These are phyloP conservation scores for Sebastes hopkinsi DNA, from an alignment of 2,797 vertebrate genomes.

Conservation along the genomic window DNA sequence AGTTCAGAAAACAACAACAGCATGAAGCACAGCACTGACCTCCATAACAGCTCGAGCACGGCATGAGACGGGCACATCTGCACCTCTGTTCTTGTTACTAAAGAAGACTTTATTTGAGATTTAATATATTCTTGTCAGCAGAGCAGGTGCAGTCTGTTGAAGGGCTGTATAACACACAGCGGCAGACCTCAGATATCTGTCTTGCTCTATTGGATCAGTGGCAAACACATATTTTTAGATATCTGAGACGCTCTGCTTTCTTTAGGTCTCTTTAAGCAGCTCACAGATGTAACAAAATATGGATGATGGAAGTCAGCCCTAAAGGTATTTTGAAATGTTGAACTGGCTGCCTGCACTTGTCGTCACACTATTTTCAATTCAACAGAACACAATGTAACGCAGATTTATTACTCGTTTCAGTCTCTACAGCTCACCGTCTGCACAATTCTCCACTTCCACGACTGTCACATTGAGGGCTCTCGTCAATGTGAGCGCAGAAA, in stretches of 20 bases:
- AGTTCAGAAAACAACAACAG: constrained; percentile 20
- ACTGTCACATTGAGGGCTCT: background rate
- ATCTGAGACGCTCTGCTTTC: constrained; percentile 5
- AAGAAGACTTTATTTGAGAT: constrained; percentile 29
- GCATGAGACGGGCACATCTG: constrained; percentile 27
- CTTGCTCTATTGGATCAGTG: constrained; percentile 26
- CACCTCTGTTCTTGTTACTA: constrained; percentile 23
- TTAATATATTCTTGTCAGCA: constrained; percentile 52
- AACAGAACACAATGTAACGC: background rate
- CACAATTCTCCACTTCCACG: background rate
- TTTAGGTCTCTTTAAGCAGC: constrained; percentile 29
- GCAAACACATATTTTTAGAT: constrained; percentile 53
- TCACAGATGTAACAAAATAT: constrained; percentile 44
- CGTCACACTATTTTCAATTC: background rate
- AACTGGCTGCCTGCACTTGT: constrained; percentile 8
- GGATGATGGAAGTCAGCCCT: constrained; percentile 25
- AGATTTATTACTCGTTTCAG: constrained; percentile 3
- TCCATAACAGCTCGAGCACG: background rate
- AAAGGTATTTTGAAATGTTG: constrained; percentile 14
- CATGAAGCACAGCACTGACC: constrained; percentile 27
- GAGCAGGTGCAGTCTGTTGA: constrained; percentile 41
- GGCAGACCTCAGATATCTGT: constrained; percentile 35
- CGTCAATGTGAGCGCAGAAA: constrained; percentile 2
- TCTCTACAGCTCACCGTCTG: constrained; percentile 14
- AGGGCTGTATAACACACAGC: constrained; percentile 11